Evolutionary conservation across 2,888 invertebrate species (phyloP).

Genomic region (Harpalus rubripes): DNA sequence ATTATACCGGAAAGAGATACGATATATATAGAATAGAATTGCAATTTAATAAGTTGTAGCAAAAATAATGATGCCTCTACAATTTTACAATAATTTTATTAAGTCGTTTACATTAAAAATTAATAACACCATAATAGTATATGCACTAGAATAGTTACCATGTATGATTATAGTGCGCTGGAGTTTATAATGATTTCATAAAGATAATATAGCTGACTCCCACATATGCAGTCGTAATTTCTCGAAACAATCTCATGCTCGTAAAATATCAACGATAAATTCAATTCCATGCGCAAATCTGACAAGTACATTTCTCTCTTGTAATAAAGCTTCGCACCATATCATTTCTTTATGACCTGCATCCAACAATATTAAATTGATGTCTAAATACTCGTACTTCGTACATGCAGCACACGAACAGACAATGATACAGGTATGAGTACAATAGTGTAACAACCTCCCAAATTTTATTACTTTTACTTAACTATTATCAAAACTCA

Average conservation of each 20-base stretch:
- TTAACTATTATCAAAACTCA: no score
- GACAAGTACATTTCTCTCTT: constrained; percentile 10
- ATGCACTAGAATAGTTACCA: no score
- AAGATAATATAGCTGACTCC: constrained; percentile 1
- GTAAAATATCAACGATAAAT: constrained; percentile 41
- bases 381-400: constrained; percentile 10
- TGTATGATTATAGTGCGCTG: neutral
- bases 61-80: no score
- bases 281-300: constrained; percentile 15
- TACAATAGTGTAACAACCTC: no score
- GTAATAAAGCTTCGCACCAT: constrained; percentile 32
- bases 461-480: no score
- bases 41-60: no score
- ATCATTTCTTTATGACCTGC: constrained; percentile 34
- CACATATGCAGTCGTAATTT: constrained; percentile 14
- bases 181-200: neutral
- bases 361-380: constrained; percentile 24
- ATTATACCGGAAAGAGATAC: no score
- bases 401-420: neutral
- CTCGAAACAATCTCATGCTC: constrained; percentile 29
- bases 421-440: neutral
- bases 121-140: no score
- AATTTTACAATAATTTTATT: no score
- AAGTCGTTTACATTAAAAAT: no score
- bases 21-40: no score